Base-by-base conservation (phyloP, 2,888 invertebrate genomes). In the Acholoe squamosa region DNA sequence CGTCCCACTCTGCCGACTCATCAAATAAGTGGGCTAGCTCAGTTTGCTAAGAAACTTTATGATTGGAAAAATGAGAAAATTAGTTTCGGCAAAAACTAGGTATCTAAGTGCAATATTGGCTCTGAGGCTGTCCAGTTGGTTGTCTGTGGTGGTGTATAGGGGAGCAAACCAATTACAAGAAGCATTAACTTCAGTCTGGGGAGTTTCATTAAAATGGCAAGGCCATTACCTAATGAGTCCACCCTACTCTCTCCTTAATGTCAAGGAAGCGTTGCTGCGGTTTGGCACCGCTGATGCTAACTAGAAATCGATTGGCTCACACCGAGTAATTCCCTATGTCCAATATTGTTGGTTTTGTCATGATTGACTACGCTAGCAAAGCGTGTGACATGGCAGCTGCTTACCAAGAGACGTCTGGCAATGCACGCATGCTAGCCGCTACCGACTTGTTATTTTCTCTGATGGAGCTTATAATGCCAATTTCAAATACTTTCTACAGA, bases 11-110 rank as follows among this genome's bases (percentile, higher is more conserved):
- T 71, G 71, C 14, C n/a, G 25, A 71, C 71, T 71, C 71, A 71
- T 71, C 71, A 71, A 71, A 71, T 71, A 71, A 71, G 31, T 71
- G 25, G 28, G 14, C 28, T 28, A 3, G 19, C 28, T 25, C 71
- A 71, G 25, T 71, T 71, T 71, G 71, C 31, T 28, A 71, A 28
- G 71, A 71, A 71, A 25, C 71, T 71, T 71, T 71, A 71, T n/a
- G 5, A 28, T 28, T 25, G 61, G 19, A n/a, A n/a, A n/a, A n/a
- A 61, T n/a, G 61, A n/a, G 61, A n/a, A n/a, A 61, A 61, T 3
- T n/a, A n/a, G n/a, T n/a, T n/a, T n/a, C n/a, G 61, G 61, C 43
- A 10, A 10, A 43, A 43, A 7, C 43, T 43, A 43, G n/a, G n/a
- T n/a, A n/a, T n/a, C n/a, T 43, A 43, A 10, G 3, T 43, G 10